Conservation (phyloP, 2,797 vertebrate species). For the Selene dorsalis region DNA sequence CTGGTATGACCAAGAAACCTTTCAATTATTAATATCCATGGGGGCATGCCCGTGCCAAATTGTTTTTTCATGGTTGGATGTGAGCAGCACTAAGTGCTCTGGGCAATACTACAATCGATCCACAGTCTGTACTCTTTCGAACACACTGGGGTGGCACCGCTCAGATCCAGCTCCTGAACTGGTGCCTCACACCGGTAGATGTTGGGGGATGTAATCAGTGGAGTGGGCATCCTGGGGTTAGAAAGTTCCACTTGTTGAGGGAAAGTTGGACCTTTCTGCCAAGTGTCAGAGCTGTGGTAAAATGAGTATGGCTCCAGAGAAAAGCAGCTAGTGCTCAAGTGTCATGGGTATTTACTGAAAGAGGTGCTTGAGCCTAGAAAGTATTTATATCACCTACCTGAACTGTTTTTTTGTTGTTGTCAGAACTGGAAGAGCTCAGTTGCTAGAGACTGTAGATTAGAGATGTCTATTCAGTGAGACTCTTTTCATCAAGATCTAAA, state of each 20-base stretch:
- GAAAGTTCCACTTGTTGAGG: constrained; percentile 51
- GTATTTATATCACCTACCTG: constrained; percentile 42
- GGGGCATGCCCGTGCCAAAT: constrained; percentile 67
- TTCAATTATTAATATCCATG: constrained; percentile 81
- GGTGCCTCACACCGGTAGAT: constrained; percentile 50
- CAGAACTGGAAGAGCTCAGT: constrained; percentile 31
- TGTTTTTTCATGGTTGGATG: constrained; percentile 69
- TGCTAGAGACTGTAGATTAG: constrained; percentile 38
- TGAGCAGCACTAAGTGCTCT: constrained; percentile 58
- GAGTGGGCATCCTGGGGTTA: constrained; percentile 58
- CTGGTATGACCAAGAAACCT: constrained; percentile 68
- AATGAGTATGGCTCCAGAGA: constrained; percentile 47
- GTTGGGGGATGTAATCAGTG: constrained; percentile 70
- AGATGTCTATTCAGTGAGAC: constrained; percentile 6
- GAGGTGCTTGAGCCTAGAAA: constrained; percentile 21
- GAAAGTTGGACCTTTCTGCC: constrained; percentile 47
- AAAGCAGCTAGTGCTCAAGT: constrained; percentile 43
- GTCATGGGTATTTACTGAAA: constrained; percentile 8
- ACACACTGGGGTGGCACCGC: constrained; percentile 33
- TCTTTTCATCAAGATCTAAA: constrained; percentile 43
- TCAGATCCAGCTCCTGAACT: constrained; percentile 48
- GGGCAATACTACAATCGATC: constrained; percentile 69
- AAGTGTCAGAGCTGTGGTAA: constrained; percentile 48
- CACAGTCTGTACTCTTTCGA: constrained; percentile 43
- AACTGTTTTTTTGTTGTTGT: constrained; percentile 36